Evolutionary conservation across 2,888 invertebrate genomes (phyloP), one percentile per base, ranked within the genome.

Genomic region (Phengaris arion): DNA sequence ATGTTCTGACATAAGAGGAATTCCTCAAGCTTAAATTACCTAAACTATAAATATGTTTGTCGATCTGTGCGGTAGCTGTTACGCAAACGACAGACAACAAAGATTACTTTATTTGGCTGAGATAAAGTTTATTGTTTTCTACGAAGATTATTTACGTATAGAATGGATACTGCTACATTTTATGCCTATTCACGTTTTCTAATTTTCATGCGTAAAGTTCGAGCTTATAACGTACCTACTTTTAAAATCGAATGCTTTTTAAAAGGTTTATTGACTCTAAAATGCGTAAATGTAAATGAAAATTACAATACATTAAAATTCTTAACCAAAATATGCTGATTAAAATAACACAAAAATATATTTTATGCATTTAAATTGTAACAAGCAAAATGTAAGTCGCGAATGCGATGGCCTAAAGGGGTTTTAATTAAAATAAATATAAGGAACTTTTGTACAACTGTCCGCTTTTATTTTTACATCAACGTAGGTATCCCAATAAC

Each of bases 61-160:
- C 10, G 10, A 35, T 64, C 22, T 12, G 1, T 7, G 6, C 48
- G 9, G 69, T 48, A 69, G 69, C 48, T 48, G 5, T 69, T 69
- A 48, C 48, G 48, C 48, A 69, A 48, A 48, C 9, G 13, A 13
- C 48, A 48, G 68, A 68, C n/a, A 48, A 15, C 69, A 46, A 0
- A 69, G n/a, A 69, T 69, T 15, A 48, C 15, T 48, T 48, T 69
- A 69, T 69, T 69, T 69, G 69, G 48, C 15, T 69, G 48, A 48
- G 69, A 69, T 69, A 69, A 69, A 69, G 15, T 69, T 48, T 69
- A 69, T 48, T 69, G 69, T 69, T 48, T 7, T 69, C 46, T 69
- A 9, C 48, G 48, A 8, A 48, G 46, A 69, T n/a, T n/a, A 69
- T 48, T 69, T 1, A 15, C 9, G n/a, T 13, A 48, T 69, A 48